Evolutionary conservation across 2,888 invertebrate species (phyloP), one percentile per base, ranked within the genome.

Genomic region (Lycophotia porphyrea): DNA sequence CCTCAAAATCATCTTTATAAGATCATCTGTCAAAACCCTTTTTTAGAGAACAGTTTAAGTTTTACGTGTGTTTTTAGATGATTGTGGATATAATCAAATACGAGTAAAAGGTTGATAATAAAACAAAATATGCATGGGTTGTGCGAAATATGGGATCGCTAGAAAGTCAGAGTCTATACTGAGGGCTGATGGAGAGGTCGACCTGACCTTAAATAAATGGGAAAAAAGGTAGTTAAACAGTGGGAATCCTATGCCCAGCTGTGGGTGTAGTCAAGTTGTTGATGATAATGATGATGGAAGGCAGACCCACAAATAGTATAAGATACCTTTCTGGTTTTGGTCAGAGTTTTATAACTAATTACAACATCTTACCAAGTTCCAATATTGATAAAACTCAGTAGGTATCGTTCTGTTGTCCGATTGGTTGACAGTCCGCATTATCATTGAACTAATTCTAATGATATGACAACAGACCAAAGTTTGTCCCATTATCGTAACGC

Each of bases 381-480:
- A 74, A 55, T 81, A 63, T n/a, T 80, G 74, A 63, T 74, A 73
- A 80, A 49, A 47, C 24, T 73, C 5, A 58, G 27, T 52, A 39
- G 24, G 39, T 42, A 34, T 11, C 31, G 39, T 47, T 13, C 15
- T 27, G 21, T 31, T 42, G 39, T 34, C 24, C 47, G 15, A 64
- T 81, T 74, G 55, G 81, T 42, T 34, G 11, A 27, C 18, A 75
- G 34, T 47, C 8, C 39, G 34, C 64, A 55, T 34, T 78, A 78
- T 78, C 55, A 61, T 44, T 70, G 44, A 65, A 58, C 44, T 31
- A 60, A 65, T 65, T 79, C 31, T 82, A 52, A 78, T 60, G 64
- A 82, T 63, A 55, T 47, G 83, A 52, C 36, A 70, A 79, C 78
- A 82, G 78, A 44, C 31, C 63, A 60, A 58, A 60, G 64, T 34